phyloP scores from a whole-genome alignment of 2,888 invertebrate species.

The Cylloceria caligata region DNA sequence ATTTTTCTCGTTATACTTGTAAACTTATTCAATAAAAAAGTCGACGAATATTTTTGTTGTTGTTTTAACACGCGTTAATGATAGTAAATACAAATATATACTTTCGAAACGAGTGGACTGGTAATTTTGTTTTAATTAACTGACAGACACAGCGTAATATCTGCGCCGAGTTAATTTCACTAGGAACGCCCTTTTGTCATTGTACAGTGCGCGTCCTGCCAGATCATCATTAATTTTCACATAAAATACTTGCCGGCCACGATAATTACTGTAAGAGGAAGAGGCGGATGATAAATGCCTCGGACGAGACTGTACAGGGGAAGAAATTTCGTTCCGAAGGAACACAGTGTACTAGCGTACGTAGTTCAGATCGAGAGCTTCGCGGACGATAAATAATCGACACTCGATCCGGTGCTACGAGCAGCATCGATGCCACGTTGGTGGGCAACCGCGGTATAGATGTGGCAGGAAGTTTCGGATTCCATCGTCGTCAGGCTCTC shows the following conservation, averaged over 20 bases:
- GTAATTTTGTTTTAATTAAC: conserved; percentile 22
- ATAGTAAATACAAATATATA: neutral
- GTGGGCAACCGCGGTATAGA: conserved; percentile 16
- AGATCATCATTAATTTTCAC: conserved; percentile 2
- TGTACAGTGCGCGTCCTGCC: neutral
- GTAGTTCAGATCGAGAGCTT: neutral
- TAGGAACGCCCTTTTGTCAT: conserved; percentile 57
- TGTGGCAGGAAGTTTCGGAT: conserved; percentile 57
- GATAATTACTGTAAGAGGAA: conserved; percentile 19
- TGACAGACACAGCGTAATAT: conserved; percentile 59
- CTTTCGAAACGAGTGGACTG: neutral
- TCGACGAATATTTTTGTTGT: no score
- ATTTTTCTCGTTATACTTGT: no score
- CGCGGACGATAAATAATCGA: conserved; percentile 53
- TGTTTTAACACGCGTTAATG: neutral
- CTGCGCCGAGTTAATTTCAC: conserved; percentile 38
- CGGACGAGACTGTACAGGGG: neutral
- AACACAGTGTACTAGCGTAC: neutral
- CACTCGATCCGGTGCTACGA: conserved; percentile 46
- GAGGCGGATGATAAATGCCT: neutral
- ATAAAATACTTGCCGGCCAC: neutral
- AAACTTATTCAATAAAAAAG: neutral
- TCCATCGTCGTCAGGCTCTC: conserved; percentile 37
- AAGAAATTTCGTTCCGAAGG: neutral
- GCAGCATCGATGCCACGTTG: conserved; percentile 33